phyloP scores from a whole-genome alignment of 2,888 invertebrate genomes.

The Brenthis hecate region DNA sequence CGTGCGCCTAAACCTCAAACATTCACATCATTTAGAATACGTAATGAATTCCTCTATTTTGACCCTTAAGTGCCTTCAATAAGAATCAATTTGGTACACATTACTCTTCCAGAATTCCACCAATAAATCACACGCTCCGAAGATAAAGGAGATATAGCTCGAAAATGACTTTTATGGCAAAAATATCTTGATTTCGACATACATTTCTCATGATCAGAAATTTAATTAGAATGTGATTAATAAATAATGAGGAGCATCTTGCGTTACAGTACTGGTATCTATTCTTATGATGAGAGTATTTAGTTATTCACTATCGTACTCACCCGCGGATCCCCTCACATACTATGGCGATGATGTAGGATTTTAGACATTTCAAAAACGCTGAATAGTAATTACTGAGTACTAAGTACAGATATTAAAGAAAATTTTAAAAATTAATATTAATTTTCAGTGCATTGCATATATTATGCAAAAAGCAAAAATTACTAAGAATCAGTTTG shows the following conservation, averaged over 20 bases:
- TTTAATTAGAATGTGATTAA: slow-evolving; percentile 28
- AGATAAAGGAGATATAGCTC: slow-evolving; percentile 40
- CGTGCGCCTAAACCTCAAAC: slow-evolving; percentile 1
- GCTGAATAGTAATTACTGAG: too few species aligned
- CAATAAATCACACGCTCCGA: slow-evolving; percentile 60
- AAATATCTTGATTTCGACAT: slow-evolving; percentile 66
- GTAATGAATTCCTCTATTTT: slow-evolving; percentile 3
- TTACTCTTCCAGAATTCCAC: slow-evolving; percentile 45
- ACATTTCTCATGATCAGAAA: slow-evolving; percentile 57
- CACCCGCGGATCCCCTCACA: too few species aligned
- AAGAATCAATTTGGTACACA: slow-evolving; percentile 2
- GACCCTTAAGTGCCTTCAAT: not conserved
- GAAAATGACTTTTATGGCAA: slow-evolving; percentile 62
- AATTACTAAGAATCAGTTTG: too few species aligned
- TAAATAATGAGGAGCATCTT: not conserved
- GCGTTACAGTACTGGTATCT: too few species aligned
- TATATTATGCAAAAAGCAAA: too few species aligned
- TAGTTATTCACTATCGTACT: too few species aligned
- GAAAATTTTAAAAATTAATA: too few species aligned
- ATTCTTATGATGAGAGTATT: too few species aligned
- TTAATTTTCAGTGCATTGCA: too few species aligned
- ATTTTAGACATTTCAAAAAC: too few species aligned
- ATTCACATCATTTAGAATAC: not conserved
- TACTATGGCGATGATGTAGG: too few species aligned
- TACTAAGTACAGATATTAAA: too few species aligned